These are phyloP conservation scores for Vireo griseus DNA, from an alignment of 2,797 vertebrate species.

Conservation along the genomic window DNA sequence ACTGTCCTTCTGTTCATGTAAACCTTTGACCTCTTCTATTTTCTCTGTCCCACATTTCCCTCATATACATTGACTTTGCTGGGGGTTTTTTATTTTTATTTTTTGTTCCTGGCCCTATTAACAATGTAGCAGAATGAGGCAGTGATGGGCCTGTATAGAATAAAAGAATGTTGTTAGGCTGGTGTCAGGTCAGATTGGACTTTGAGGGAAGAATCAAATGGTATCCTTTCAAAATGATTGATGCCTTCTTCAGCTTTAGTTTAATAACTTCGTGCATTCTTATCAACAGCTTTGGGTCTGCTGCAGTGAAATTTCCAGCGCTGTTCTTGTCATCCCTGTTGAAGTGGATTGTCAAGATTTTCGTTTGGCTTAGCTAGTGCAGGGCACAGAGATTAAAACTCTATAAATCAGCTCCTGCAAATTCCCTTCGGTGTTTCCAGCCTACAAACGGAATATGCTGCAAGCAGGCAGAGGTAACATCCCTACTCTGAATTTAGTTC, in stretches of 20 bases:
- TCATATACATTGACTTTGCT: background rate
- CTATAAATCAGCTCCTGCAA: background rate
- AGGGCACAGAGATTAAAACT: background rate
- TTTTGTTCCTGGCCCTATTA: background rate
- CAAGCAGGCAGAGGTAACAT: background rate
- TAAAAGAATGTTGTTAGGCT: slow-evolving; percentile 17
- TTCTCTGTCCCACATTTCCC: background rate
- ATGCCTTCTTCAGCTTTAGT: background rate
- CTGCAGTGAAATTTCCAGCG: background rate
- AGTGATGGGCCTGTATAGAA: background rate
- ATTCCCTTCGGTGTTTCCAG: background rate
- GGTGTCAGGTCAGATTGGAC: background rate
- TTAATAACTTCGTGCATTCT: slow-evolving; percentile 25
- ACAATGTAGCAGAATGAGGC: background rate
- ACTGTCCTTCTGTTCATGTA: background rate
- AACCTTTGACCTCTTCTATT: background rate
- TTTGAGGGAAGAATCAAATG: slow-evolving; percentile 9
- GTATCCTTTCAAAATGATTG: slow-evolving; percentile 30
- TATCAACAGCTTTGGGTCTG: background rate
- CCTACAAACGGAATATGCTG: background rate
- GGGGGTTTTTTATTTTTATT: background rate
- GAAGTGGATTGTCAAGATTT: background rate
- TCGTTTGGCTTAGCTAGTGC: background rate
- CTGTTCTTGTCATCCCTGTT: background rate
- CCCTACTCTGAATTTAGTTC: background rate